A percentile compares a stretch with the other conserved stretches of the same genome.
Conservation (phyloP, 2,888 invertebrate species). For the Drosophila ustulata region DNA sequence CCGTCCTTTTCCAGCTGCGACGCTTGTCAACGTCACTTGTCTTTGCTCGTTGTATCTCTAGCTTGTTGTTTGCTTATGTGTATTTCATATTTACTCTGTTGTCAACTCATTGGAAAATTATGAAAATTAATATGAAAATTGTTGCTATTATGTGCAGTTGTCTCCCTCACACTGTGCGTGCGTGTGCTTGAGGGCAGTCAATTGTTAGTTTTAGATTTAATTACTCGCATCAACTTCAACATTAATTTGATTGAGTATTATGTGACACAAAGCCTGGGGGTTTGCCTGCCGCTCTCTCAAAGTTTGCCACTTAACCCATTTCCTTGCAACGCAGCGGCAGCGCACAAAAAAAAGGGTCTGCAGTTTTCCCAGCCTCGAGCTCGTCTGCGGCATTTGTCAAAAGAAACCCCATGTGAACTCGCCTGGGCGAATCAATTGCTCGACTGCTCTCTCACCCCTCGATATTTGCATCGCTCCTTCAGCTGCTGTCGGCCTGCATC, state of each 20-base stretch:
- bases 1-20: slow-evolving; percentile 26
- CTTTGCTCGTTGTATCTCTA: not conserved
- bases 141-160: slow-evolving; percentile 58
- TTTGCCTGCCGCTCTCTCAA: slow-evolving; percentile 13
- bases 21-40: slow-evolving; percentile 47
- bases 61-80: slow-evolving; percentile 65
- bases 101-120: slow-evolving; percentile 76
- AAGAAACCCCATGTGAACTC: slow-evolving; percentile 35
- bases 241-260: slow-evolving; percentile 77
- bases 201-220: slow-evolving; percentile 78
- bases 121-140: slow-evolving; percentile 79
- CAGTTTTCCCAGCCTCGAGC: slow-evolving; percentile 25
- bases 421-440: slow-evolving; percentile 60
- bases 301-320: slow-evolving; percentile 47
- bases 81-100: slow-evolving; percentile 73
- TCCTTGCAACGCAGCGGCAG: not conserved
- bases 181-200: slow-evolving; percentile 47
- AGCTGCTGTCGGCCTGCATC: no score
- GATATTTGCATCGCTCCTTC: slow-evolving; percentile 58
- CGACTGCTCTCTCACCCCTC: slow-evolving; percentile 38
- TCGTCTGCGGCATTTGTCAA: slow-evolving; percentile 24
- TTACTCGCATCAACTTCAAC: slow-evolving; percentile 74
- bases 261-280: slow-evolving; percentile 58
- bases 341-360: slow-evolving; percentile 21
- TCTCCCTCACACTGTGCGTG: slow-evolving; percentile 16